Evolutionary conservation across 30 jellyfish, hydroid and myxozoan genomes (phyloP).

Genomic region (Rhopilema esculentum): DNA sequence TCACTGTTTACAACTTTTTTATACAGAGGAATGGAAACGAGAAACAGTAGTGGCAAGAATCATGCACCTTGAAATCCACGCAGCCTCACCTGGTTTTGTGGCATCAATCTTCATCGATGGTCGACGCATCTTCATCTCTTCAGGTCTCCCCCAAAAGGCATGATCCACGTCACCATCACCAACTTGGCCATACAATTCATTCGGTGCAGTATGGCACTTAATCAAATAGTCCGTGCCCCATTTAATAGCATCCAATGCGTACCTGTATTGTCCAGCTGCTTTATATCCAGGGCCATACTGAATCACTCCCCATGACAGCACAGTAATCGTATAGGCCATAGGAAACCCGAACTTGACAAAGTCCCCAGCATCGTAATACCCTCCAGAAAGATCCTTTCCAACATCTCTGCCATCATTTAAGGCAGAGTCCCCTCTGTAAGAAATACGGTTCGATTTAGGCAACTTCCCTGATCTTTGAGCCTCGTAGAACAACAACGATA

Average conservation of each 20-base stretch:
- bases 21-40: no score
- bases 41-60: neutral
- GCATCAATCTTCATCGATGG: constrained; percentile 48
- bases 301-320: constrained; percentile 85
- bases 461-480: constrained; percentile 91
- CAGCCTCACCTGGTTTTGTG: constrained; percentile 66
- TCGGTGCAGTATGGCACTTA: constrained; percentile 80
- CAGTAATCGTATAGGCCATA: constrained; percentile 75
- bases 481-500: constrained; percentile 74
- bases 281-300: constrained; percentile 71
- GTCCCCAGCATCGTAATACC: constrained; percentile 93
- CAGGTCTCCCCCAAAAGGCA: constrained; percentile 85
- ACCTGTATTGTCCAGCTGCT: constrained; percentile 66
- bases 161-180: constrained; percentile 82
- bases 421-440: constrained; percentile 79
- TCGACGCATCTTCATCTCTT: constrained; percentile 57
- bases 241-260: constrained; percentile 73
- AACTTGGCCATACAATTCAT: constrained; percentile 76
- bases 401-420: constrained; percentile 55
- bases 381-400: constrained; percentile 72
- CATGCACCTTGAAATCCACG: neutral
- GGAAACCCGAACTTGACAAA: constrained; percentile 83
- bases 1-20: neutral
- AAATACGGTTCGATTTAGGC: constrained; percentile 57
- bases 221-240: constrained; percentile 91